Conservation (phyloP, 1,140 invertebrate species). For the Euborellia annulipes region DNA sequence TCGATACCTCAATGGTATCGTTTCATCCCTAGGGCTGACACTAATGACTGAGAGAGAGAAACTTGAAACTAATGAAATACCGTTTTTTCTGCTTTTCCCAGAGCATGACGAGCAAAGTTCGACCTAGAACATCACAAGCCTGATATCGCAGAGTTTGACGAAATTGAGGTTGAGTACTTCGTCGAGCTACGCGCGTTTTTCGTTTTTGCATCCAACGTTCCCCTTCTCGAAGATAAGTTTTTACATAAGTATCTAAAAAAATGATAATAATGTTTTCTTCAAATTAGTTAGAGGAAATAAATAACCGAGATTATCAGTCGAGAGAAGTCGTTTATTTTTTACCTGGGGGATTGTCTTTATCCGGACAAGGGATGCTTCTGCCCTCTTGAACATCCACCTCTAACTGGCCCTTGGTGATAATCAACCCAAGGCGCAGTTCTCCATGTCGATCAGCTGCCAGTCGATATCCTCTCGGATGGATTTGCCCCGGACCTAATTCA, state of each 20-base stretch:
- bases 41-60: no score
- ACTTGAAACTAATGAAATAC: no score
- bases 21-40: no score
- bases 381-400: constrained; percentile 71
- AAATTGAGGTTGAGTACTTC: constrained; percentile 65
- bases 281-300: no score
- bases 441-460: constrained; percentile 41
- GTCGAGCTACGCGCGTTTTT: constrained; percentile 69
- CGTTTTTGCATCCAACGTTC: constrained; percentile 76
- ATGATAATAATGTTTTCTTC: background rate
- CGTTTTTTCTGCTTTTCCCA: constrained; percentile 75
- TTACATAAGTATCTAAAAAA: constrained; percentile 73
- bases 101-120: constrained; percentile 71
- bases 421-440: constrained; percentile 71
- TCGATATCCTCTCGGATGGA: constrained; percentile 53
- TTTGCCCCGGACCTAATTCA: constrained; percentile 56
- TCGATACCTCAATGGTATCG: no score
- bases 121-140: constrained; percentile 67
- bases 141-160: constrained; percentile 75
- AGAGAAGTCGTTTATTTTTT: constrained; percentile 11
- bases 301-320: no score
- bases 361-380: constrained; percentile 30
- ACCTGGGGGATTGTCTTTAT: constrained; percentile 36
- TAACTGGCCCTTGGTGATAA: constrained; percentile 78
- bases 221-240: constrained; percentile 79